phyloP scores from a whole-genome alignment of 1,140 invertebrate species.

The Delia radicum region DNA sequence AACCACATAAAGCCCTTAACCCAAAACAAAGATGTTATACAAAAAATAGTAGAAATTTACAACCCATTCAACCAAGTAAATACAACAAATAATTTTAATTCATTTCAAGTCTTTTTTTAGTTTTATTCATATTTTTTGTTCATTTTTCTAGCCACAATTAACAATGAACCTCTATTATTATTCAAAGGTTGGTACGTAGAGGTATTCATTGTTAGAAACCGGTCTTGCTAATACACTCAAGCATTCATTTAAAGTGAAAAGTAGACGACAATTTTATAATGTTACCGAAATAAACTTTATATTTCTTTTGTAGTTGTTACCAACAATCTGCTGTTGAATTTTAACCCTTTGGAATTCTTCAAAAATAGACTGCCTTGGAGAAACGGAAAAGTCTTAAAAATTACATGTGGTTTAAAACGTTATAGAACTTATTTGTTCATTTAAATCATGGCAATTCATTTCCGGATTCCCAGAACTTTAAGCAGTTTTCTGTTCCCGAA shows the following conservation, averaged over 20 bases:
- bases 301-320: neutral
- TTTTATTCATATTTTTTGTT: neutral
- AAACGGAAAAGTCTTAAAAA: no score
- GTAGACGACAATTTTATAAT: slow-evolving; percentile 21
- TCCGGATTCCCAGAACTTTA: no score
- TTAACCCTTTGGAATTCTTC: no score
- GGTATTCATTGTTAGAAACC: no score
- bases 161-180: slow-evolving; percentile 20
- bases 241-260: neutral
- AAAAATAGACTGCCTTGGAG: no score
- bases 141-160: slow-evolving; percentile 10
- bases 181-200: neutral
- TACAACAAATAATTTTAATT: neutral
- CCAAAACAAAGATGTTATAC: no score
- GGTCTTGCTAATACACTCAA: neutral
- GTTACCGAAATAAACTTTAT: slow-evolving; percentile 9
- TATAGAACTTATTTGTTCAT: no score
- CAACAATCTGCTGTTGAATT: neutral
- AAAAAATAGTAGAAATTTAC: neutral
- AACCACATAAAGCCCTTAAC: no score
- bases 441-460: no score
- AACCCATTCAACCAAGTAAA: neutral
- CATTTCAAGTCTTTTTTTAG: neutral
- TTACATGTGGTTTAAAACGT: no score
- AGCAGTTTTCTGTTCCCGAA: no score